phyloP scores from a whole-genome alignment of 2,113 vertebrate species.

The Conger conger region DNA sequence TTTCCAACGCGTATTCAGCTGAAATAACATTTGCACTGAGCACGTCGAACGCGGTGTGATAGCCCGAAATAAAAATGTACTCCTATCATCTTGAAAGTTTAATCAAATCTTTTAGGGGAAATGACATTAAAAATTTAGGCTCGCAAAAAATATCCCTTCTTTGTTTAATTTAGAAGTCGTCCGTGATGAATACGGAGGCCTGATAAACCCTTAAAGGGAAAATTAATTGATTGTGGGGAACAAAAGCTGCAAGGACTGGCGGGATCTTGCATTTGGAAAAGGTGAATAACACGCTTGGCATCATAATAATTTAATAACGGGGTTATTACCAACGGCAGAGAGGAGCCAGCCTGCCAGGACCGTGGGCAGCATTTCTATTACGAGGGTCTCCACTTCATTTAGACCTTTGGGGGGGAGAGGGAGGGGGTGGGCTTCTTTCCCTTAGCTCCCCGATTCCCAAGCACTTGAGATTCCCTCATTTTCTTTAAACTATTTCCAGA shows the following conservation, averaged over 20 bases:
- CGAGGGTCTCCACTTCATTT: constrained; percentile 3
- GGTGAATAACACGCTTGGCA: background rate
- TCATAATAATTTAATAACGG: constrained; percentile 1
- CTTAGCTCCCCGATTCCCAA: constrained; percentile 36
- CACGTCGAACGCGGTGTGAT: background rate
- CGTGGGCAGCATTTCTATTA: background rate
- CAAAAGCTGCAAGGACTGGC: background rate
- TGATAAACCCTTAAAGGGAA: background rate
- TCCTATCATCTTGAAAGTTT: constrained; percentile 5
- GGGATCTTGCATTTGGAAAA: background rate
- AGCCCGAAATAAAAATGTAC: background rate
- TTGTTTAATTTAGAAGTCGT: constrained; percentile 1
- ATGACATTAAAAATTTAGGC: background rate
- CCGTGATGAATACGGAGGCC: background rate
- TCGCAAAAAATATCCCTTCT: background rate
- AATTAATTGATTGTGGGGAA: background rate
- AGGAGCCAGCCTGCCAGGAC: background rate
- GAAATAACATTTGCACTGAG: constrained; percentile 3
- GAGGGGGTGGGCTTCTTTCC: constrained; percentile 22
- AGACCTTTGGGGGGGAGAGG: background rate
- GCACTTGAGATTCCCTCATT: constrained; percentile 36
- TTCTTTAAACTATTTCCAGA: constrained; percentile 37
- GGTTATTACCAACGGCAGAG: background rate
- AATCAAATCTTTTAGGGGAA: background rate
- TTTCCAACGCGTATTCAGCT: background rate